These are phyloP conservation scores for Caranx melampygus DNA, from an alignment of 2,113 vertebrate genomes.

Conservation along the genomic window DNA sequence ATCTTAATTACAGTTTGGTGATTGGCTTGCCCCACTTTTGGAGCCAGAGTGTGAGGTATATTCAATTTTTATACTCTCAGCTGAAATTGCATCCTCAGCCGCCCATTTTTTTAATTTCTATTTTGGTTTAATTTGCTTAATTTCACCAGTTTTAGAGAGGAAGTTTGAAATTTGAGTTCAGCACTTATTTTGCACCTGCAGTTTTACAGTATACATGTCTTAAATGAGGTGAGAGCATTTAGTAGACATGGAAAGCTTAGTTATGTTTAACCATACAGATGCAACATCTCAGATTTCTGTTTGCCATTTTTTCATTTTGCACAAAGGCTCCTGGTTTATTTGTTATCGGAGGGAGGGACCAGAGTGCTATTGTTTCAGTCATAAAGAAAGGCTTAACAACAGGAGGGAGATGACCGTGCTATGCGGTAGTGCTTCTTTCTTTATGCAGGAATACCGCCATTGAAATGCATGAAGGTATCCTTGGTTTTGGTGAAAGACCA, in stretches of 20 bases:
- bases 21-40: slow-evolving; percentile 51
- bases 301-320: slow-evolving; percentile 26
- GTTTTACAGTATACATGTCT: neutral
- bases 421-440: slow-evolving; percentile 64
- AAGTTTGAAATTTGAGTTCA: slow-evolving; percentile 20
- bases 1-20: slow-evolving; percentile 78
- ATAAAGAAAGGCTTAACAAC: slow-evolving; percentile 78
- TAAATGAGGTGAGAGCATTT: neutral
- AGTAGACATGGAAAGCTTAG: neutral
- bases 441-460: slow-evolving; percentile 76
- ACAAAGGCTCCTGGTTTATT: slow-evolving; percentile 65
- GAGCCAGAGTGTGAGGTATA: slow-evolving; percentile 35
- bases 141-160: slow-evolving; percentile 43
- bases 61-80: slow-evolving; percentile 57
- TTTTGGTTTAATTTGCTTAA: neutral
- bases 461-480: slow-evolving; percentile 81
- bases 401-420: slow-evolving; percentile 70
- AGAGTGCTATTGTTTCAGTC: slow-evolving; percentile 73
- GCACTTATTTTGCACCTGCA: neutral
- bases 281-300: slow-evolving; percentile 12
- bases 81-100: slow-evolving; percentile 41
- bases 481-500: slow-evolving; percentile 75
- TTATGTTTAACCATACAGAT: slow-evolving; percentile 10
- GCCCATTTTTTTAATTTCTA: neutral
- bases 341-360: slow-evolving; percentile 72